Conservation (phyloP, 2,888 invertebrate genomes). For the Creontiades dilutus region DNA sequence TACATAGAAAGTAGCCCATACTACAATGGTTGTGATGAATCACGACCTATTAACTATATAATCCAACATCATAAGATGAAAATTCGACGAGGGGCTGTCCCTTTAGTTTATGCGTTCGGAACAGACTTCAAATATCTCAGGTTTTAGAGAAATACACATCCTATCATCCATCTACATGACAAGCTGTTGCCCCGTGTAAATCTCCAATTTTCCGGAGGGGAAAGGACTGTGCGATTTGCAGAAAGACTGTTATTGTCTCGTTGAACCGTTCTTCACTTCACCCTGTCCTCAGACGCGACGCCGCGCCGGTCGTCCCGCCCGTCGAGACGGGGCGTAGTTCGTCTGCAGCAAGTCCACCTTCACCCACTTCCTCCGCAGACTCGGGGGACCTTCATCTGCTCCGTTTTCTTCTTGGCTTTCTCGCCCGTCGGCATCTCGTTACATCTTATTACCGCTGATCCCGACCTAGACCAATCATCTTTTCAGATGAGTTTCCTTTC, state of each 20-base stretch:
- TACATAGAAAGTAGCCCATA: too few species aligned
- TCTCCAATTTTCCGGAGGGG: too few species aligned
- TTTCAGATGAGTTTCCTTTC: neutral
- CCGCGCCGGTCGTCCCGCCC: constrained; percentile 1
- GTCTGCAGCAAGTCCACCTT: constrained; percentile 43
- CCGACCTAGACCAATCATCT: constrained; percentile 13
- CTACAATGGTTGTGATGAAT: too few species aligned
- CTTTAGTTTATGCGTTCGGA: too few species aligned
- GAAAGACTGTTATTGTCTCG: neutral
- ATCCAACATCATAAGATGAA: too few species aligned
- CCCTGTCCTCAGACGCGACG: neutral
- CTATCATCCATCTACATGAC: too few species aligned
- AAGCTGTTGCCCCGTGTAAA: too few species aligned
- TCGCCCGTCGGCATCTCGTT: constrained; percentile 13
- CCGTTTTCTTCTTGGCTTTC: neutral
- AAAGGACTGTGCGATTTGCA: neutral
- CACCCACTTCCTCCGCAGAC: constrained; percentile 41
- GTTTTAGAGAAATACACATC: too few species aligned
- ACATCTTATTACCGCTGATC: constrained; percentile 2
- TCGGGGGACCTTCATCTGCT: constrained; percentile 25
- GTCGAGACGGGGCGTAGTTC: neutral
- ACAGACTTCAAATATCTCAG: too few species aligned
- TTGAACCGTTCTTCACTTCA: neutral
- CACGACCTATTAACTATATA: too few species aligned
- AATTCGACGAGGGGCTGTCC: too few species aligned